A percentile compares a stretch with the other conserved stretches of the same genome.
phyloP scores from a whole-genome alignment of 2,888 invertebrate species.

The Tanypteryx hageni region DNA sequence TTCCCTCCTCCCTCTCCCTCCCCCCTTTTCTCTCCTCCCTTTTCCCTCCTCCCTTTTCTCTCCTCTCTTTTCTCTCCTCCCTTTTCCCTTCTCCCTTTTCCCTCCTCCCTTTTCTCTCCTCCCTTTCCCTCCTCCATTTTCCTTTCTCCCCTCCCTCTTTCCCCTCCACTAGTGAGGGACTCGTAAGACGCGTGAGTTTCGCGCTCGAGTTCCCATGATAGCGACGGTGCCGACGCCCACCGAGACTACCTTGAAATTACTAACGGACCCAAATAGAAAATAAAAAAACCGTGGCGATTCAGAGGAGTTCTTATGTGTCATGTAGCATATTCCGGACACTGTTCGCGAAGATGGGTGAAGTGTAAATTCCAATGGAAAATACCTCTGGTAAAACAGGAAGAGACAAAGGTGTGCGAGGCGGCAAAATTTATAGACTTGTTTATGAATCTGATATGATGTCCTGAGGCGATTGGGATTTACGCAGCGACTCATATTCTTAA shows the following conservation, averaged over 20 bases:
- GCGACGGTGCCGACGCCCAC: constrained; percentile 2
- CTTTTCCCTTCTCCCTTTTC: too few species aligned
- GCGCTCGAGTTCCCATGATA: background rate
- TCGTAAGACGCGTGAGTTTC: background rate
- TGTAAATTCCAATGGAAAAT: background rate
- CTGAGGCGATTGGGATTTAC: background rate
- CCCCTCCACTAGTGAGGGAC: background rate
- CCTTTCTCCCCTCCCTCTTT: background rate
- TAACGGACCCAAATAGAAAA: background rate
- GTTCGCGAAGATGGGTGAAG: background rate
- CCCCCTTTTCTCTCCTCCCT: too few species aligned
- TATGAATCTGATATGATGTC: background rate
- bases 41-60: too few species aligned
- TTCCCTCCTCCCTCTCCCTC: too few species aligned
- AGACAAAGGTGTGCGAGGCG: background rate
- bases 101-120: too few species aligned
- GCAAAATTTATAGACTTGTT: background rate
- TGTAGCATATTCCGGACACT: background rate
- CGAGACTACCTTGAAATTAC: constrained; percentile 36
- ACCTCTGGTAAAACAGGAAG: background rate
- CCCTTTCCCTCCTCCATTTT: too few species aligned
- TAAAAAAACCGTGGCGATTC: background rate
- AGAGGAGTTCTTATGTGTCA: constrained; percentile 20
- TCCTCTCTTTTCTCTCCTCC: too few species aligned
- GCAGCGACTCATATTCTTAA: background rate